These are phyloP conservation scores for Coremacera marginata DNA, from an alignment of 2,888 invertebrate species.

Conservation along the genomic window DNA sequence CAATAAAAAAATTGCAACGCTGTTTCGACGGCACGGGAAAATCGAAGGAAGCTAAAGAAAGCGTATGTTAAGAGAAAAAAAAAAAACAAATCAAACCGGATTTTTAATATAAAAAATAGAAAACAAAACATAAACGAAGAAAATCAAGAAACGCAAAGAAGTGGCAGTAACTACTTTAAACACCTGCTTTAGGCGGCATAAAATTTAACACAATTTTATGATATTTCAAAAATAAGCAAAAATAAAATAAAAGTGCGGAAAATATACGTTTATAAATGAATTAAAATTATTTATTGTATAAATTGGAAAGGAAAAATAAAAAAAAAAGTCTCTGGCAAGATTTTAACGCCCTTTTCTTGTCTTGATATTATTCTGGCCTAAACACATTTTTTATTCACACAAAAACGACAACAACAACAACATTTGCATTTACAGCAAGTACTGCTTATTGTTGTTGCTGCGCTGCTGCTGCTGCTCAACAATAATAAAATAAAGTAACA, in stretches of 20 bases:
- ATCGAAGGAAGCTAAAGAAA: constrained; percentile 33
- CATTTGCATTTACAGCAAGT: not conserved
- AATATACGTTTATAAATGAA: not conserved
- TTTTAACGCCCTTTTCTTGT: not conserved
- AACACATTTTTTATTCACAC: not conserved
- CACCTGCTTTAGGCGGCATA: too few species aligned
- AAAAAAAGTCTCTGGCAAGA: not conserved
- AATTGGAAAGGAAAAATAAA: not conserved
- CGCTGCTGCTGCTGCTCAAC: too few species aligned
- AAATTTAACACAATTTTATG: too few species aligned
- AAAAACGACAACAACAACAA: not conserved
- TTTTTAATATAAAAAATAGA: constrained; percentile 17
- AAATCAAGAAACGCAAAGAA: not conserved
- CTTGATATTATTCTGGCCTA: too few species aligned
- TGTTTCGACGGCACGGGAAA: not conserved
- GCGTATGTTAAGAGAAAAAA: not conserved
- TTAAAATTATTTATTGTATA: not conserved
- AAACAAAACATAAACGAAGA: not conserved
- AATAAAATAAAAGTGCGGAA: not conserved
- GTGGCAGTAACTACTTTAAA: not conserved
- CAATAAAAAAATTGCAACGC: constrained; percentile 21
- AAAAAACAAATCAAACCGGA: constrained; percentile 33
- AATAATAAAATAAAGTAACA: too few species aligned
- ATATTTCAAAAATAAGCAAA: too few species aligned
- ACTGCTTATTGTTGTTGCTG: too few species aligned